Conservation (phyloP, 2,113 vertebrate species). For the Neoarius graeffei region DNA sequence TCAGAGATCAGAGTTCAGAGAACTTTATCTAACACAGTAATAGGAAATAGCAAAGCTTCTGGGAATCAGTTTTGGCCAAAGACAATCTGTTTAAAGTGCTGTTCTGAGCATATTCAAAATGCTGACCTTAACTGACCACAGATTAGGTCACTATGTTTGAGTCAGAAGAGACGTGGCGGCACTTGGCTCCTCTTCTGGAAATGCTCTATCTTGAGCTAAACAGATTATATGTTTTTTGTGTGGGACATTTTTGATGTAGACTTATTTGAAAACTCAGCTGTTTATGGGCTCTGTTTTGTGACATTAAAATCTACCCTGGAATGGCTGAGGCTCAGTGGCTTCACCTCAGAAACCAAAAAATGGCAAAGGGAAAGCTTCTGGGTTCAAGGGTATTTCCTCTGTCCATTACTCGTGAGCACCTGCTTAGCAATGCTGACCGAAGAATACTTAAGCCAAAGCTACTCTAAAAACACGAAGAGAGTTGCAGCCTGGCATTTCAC, state of each 20-base stretch:
- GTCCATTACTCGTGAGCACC: not conserved
- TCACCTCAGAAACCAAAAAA: not conserved
- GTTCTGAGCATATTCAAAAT: slow-evolving; percentile 26
- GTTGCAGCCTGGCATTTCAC: slow-evolving; percentile 15
- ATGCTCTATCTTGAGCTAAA: slow-evolving; percentile 36
- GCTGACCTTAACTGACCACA: slow-evolving; percentile 31
- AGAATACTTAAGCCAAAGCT: slow-evolving; percentile 3
- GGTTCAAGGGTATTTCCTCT: not conserved
- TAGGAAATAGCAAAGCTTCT: not conserved
- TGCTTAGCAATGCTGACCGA: not conserved
- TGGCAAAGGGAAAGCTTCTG: not conserved
- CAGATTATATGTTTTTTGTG: slow-evolving; percentile 31
- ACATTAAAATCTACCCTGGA: not conserved
- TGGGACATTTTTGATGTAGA: not conserved
- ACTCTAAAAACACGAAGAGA: not conserved
- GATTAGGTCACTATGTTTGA: slow-evolving; percentile 20
- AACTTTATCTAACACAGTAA: not conserved
- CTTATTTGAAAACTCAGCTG: not conserved
- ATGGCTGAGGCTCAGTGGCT: not conserved
- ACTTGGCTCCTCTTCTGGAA: slow-evolving; percentile 19
- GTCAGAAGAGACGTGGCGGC: slow-evolving; percentile 27
- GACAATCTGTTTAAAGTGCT: slow-evolving; percentile 3
- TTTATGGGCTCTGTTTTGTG: not conserved
- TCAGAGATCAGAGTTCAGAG: not conserved
- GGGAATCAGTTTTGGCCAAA: not conserved